Evolutionary conservation across 2,888 invertebrate genomes (phyloP), one percentile per base, ranked within the genome.

Genomic region (Sussaba pulchella): DNA sequence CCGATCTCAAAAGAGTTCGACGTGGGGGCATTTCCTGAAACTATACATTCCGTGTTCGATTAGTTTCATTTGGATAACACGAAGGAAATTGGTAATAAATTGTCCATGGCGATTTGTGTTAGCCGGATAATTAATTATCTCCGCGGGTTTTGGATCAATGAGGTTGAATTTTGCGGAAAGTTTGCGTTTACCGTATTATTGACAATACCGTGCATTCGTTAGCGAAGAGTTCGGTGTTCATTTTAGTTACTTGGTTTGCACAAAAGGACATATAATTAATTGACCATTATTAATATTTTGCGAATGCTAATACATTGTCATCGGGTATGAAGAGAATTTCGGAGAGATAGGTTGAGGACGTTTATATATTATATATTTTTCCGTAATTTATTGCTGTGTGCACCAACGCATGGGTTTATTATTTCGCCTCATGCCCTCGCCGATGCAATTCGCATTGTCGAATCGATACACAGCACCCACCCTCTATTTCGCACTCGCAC

Each of bases 221-320:
- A 39, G 19, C 21, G n/a, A 9, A 57, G 4, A 6, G n/a, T 17
- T 57, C 9, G 12, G n/a, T 57, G 36, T 12, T n/a, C 3, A 57
- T 9, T 6, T 14, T 14, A 54, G 57, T 26, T 17, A 39, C 59
- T 36, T 39, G 39, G 19, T 47, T 17, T 5, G 36, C 74, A 71
- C 57, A 54, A 59, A 70, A 64, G 54, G 36, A 26, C 36, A 31
- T n/a, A n/a, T 31, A 74, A 67, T 78, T 59, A 78, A 67, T 78
- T 61, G 39, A 9, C 39, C 14, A 39, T 39, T 70, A 45, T 45
- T 76, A 31, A 36, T 45, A 50, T 21, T 64, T 43, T 10, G 36
- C n/a, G 3, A 24, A 10, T 5, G 21, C 26, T 24, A 26, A 14
- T 26, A 43, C 26, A 63, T 54, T 63, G 63, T 67, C 24, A 59